Evolutionary conservation across 2,797 vertebrate species (phyloP).

Genomic region (Echiichthys vipera): DNA sequence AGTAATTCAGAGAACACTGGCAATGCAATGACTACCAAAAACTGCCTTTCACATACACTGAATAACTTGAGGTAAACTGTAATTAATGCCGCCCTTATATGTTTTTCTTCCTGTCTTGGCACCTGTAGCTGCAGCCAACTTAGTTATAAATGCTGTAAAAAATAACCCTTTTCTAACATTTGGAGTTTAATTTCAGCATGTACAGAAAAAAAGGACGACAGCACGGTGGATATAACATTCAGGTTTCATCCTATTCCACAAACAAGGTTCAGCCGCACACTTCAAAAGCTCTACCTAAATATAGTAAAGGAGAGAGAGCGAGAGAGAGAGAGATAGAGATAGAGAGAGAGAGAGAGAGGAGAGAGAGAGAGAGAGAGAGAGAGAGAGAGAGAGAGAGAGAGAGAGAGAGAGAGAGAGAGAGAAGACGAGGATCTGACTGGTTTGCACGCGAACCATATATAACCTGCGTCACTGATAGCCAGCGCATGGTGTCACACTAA

Average conservation of each 20-base stretch:
- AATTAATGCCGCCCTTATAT: neutral
- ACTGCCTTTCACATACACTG: neutral
- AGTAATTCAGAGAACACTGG: slow-evolving; percentile 37
- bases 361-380: slow-evolving; percentile 35
- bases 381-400: slow-evolving; percentile 32
- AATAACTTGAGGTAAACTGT: neutral
- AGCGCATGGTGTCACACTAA: slow-evolving; percentile 69
- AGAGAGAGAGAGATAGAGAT: slow-evolving; percentile 36
- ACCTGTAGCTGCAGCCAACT: neutral
- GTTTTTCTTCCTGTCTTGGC: neutral
- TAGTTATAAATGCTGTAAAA: neutral
- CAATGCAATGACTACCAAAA: neutral
- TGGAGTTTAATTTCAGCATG: neutral
- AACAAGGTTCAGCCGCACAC: slow-evolving; percentile 43
- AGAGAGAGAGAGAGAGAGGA: slow-evolving; percentile 2
- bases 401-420: slow-evolving; percentile 7
- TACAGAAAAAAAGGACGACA: neutral
- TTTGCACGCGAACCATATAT: slow-evolving; percentile 61
- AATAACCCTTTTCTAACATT: neutral
- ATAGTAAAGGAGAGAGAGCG: slow-evolving; percentile 40
- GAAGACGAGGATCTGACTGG: slow-evolving; percentile 32
- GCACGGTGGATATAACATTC: slow-evolving; percentile 1
- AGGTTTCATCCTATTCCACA: slow-evolving; percentile 25
- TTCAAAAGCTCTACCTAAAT: slow-evolving; percentile 46
- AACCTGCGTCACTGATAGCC: slow-evolving; percentile 41